Evolutionary conservation across 2,113 vertebrate genomes (phyloP).

Genomic region (Microcebus lehilahytsara): DNA sequence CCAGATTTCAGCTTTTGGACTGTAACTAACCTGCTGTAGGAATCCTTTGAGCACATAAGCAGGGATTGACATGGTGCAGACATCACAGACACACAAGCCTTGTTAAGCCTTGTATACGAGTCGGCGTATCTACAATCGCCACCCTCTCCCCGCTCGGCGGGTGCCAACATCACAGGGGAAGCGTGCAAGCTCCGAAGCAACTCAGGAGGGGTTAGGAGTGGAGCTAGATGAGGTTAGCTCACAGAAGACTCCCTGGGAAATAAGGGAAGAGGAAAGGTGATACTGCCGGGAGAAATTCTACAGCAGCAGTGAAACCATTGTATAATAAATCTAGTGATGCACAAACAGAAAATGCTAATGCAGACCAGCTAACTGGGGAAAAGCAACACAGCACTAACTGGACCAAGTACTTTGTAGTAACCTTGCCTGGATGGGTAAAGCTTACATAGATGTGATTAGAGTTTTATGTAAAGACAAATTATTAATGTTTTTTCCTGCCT

Average conservation of each 20-base stretch:
- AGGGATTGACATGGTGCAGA: neutral
- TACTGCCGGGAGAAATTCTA: neutral
- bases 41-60: constrained; percentile 6
- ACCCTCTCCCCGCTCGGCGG: neutral
- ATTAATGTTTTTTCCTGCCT: constrained; percentile 30
- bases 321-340: neutral
- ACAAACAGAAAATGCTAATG: neutral
- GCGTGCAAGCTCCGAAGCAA: neutral
- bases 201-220: neutral
- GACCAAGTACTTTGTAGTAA: neutral
- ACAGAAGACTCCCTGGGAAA: neutral
- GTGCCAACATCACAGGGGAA: neutral
- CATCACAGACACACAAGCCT: neutral
- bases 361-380: neutral
- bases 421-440: neutral
- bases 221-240: neutral
- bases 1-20: constrained; percentile 4
- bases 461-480: neutral
- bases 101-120: neutral
- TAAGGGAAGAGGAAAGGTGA: neutral
- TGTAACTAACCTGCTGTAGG: neutral
- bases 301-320: neutral
- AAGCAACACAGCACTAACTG: neutral
- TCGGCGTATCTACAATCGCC: neutral
- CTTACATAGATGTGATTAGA: neutral